These are phyloP conservation scores for Boloria selene DNA, from an alignment of 2,888 invertebrate species.

Conservation along the genomic window DNA sequence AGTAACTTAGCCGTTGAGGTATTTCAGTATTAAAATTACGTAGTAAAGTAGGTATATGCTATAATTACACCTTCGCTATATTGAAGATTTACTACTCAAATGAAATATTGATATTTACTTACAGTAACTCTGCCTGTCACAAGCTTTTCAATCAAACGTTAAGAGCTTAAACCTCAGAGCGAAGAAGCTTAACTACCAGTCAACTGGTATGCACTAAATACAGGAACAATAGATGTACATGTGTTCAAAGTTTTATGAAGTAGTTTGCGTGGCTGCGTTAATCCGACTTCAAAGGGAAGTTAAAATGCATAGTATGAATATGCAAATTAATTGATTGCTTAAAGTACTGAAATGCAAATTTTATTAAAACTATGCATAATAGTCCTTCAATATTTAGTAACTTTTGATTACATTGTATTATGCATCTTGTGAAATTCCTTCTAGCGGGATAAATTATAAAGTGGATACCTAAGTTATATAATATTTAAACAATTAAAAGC, in stretches of 20 bases:
- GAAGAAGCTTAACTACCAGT: constrained; percentile 8
- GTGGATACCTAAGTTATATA: too few species aligned
- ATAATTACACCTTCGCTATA: too few species aligned
- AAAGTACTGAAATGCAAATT: neutral
- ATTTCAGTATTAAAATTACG: too few species aligned
- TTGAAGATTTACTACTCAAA: neutral
- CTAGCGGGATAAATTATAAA: too few species aligned
- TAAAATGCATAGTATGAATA: neutral
- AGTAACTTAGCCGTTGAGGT: too few species aligned
- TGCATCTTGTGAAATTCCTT: too few species aligned
- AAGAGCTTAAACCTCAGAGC: constrained; percentile 12
- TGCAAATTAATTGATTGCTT: constrained; percentile 7
- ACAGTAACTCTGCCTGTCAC: constrained; percentile 3
- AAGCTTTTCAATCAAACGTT: constrained; percentile 5
- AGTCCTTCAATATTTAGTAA: too few species aligned
- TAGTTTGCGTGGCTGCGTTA: constrained; percentile 12
- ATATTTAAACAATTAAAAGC: neutral
- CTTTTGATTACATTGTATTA: too few species aligned
- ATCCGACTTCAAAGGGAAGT: constrained; percentile 16
- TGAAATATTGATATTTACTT: neutral
- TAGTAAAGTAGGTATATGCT: too few species aligned
- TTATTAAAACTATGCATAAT: neutral
- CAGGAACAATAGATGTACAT: constrained; percentile 20
- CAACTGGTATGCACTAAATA: constrained; percentile 12
- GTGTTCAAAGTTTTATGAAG: constrained; percentile 16